Conservation (phyloP, 2,797 vertebrate genomes). For the Malacoraja senta region DNA sequence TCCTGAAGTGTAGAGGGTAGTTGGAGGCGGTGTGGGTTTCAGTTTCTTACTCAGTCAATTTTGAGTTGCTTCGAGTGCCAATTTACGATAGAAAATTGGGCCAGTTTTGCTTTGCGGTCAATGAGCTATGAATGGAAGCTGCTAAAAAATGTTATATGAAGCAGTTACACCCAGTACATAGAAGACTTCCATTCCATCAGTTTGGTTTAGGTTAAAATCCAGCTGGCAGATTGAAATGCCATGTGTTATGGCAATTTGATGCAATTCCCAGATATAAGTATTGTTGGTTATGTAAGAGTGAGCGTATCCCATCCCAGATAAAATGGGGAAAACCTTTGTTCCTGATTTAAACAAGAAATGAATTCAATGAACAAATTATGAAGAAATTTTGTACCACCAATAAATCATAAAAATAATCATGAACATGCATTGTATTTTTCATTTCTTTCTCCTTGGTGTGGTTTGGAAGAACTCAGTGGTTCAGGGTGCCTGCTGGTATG, state of each 20-base stretch:
- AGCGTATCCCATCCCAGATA: not conserved
- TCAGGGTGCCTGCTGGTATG: not conserved
- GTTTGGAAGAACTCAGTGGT: not conserved
- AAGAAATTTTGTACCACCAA: not conserved
- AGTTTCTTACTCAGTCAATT: not conserved
- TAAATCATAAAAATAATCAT: not conserved
- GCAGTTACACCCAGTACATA: not conserved
- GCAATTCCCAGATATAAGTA: conserved; percentile 8
- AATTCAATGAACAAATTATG: not conserved
- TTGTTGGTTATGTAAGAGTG: not conserved
- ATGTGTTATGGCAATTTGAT: not conserved
- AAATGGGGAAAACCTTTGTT: not conserved
- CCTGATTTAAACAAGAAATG: not conserved
- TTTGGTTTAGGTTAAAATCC: not conserved
- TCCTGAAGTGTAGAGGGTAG: not conserved
- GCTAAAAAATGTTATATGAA: not conserved
- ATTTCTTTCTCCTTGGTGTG: conserved; percentile 23
- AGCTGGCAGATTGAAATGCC: not conserved
- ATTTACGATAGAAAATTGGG: not conserved
- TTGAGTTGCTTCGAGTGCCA: not conserved
- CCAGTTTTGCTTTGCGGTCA: not conserved
- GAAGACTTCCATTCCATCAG: not conserved
- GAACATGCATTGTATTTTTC: conserved; percentile 11
- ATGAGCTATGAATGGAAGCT: not conserved
- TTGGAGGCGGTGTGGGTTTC: not conserved